A percentile compares a stretch with the other conserved stretches of the same genome.
Evolutionary conservation across 1,140 invertebrate species (phyloP).

Genomic region (Panagrolaimus sp.): DNA sequence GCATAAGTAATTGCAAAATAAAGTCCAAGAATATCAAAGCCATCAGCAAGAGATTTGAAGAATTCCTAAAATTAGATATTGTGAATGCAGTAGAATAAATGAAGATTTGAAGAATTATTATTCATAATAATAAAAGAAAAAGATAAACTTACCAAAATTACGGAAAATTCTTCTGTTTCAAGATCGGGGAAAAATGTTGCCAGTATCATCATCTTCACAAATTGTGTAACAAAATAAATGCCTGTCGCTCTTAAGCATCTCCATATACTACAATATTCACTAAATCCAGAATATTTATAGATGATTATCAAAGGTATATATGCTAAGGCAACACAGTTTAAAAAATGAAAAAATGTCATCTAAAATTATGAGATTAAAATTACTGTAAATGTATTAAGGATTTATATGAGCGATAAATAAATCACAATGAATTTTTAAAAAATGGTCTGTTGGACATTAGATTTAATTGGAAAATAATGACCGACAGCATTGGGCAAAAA

Average conservation of each 20-base stretch:
- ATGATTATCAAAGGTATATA: constrained; percentile 43
- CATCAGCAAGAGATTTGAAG: constrained; percentile 82
- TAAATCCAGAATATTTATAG: constrained; percentile 51
- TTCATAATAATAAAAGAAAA: no score
- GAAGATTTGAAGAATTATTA: no score
- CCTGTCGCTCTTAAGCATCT: constrained; percentile 39
- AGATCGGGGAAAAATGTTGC: constrained; percentile 47
- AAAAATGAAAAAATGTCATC: constrained; percentile 53
- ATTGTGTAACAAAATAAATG: constrained; percentile 44
- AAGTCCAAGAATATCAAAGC: constrained; percentile 84
- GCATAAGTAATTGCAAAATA: constrained; percentile 74
- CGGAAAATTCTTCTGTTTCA: constrained; percentile 28
- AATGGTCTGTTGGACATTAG: no score
- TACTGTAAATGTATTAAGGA: no score
- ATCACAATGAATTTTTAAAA: no score
- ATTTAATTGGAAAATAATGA: no score
- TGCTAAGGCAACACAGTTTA: constrained; percentile 42
- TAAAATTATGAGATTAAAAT: not conserved
- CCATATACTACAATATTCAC: constrained; percentile 46
- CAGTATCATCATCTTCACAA: constrained; percentile 41
- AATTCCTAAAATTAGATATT: constrained; percentile 70
- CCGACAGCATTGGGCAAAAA: no score
- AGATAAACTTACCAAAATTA: constrained; percentile 14
- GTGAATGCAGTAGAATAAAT: not conserved
- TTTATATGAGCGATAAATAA: no score